phyloP scores from a whole-genome alignment of 1,140 invertebrate species.

The Metaphire vulgaris region DNA sequence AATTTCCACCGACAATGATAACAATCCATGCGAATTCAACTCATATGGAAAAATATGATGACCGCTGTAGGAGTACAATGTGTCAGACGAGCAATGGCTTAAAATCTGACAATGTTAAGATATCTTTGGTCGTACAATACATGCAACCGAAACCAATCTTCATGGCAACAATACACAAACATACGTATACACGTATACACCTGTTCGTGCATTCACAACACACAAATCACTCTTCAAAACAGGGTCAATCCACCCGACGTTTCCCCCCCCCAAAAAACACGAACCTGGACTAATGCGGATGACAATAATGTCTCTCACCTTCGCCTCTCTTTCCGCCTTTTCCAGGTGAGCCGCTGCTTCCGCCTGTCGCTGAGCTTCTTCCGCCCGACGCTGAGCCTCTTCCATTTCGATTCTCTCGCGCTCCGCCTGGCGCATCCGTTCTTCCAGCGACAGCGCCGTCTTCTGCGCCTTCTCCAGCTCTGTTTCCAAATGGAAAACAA shows the following conservation, averaged over 20 bases:
- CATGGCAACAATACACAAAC: neutral
- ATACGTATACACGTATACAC: constrained; percentile 52
- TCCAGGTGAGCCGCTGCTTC: constrained; percentile 29
- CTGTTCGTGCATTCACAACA: constrained; percentile 58
- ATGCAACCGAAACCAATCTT: neutral
- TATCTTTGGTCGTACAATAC: neutral
- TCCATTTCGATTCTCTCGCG: constrained; percentile 27
- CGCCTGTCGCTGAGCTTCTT: constrained; percentile 26
- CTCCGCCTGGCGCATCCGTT: constrained; percentile 28
- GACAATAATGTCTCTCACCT: constrained; percentile 18
- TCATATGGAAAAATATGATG: neutral
- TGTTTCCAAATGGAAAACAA: too few species aligned
- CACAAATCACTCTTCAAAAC: neutral
- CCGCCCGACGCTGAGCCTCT: constrained; percentile 28
- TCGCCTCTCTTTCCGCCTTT: constrained; percentile 30
- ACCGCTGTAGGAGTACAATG: neutral
- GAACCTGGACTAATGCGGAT: too few species aligned
- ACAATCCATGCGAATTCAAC: neutral
- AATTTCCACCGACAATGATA: too few species aligned
- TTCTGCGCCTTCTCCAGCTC: constrained; percentile 25
- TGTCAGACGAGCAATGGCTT: neutral
- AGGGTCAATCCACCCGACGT: neutral
- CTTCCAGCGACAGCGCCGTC: constrained; percentile 28
- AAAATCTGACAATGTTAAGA: neutral
- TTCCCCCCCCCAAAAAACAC: neutral